phyloP scores from a whole-genome alignment of 2,113 vertebrate species.

The Urocitellus parryii region DNA sequence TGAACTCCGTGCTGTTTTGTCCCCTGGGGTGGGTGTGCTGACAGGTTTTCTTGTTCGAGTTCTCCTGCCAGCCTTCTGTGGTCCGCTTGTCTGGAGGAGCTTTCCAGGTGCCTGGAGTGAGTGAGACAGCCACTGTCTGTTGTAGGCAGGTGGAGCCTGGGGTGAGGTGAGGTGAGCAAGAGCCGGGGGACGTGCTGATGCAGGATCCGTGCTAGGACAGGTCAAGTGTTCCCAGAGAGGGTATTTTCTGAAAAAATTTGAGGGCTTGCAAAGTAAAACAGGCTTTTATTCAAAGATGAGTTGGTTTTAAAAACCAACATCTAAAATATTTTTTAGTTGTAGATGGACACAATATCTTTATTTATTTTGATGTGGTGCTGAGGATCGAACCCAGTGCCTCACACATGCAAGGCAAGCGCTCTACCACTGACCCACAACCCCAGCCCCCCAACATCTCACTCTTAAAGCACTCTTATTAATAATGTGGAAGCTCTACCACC shows the following conservation, averaged over 20 bases:
- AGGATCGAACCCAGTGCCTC: no score
- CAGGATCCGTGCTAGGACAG: neutral
- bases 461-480: neutral
- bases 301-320: no score
- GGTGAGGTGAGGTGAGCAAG: slow-evolving; percentile 50
- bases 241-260: slow-evolving; percentile 5
- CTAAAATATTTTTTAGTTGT: no score
- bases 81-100: neutral
- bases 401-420: no score
- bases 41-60: slow-evolving; percentile 36
- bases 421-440: no score
- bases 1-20: neutral
- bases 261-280: neutral
- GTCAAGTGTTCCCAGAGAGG: no score
- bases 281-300: slow-evolving; percentile 19
- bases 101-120: neutral
- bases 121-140: neutral
- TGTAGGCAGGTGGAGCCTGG: neutral
- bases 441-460: neutral
- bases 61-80: slow-evolving; percentile 26
- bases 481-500: neutral
- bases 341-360: no score
- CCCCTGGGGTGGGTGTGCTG: neutral
- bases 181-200: neutral
- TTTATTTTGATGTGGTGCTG: no score